Evolutionary conservation across 2,888 invertebrate genomes (phyloP).

Genomic region (Nymphalis polychloros): DNA sequence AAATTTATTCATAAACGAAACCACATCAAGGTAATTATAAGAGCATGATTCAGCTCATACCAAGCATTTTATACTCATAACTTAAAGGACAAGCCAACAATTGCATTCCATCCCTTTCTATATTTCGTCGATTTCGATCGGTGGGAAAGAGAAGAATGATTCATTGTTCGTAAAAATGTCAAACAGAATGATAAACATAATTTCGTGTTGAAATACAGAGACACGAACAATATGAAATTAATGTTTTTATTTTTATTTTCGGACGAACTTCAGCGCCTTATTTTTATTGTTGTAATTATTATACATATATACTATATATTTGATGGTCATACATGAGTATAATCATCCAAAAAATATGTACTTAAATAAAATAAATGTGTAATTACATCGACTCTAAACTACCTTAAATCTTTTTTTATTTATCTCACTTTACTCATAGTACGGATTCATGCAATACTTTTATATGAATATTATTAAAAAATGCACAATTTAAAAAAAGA

Average conservation of each 20-base stretch:
- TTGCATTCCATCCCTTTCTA: conserved; percentile 60
- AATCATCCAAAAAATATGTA: no score
- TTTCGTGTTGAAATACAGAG: conserved; percentile 72
- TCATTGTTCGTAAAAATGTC: conserved; percentile 79
- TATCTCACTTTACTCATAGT: no score
- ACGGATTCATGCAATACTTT: no score
- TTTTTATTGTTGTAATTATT: background rate
- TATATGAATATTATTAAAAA: background rate
- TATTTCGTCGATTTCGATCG: conserved; percentile 45
- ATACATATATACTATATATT: background rate
- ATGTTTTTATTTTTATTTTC: conserved; percentile 36
- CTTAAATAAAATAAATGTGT: no score
- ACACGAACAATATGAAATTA: conserved; percentile 50
- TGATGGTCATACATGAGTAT: no score
- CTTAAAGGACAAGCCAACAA: conserved; percentile 61
- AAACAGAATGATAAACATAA: conserved; percentile 80
- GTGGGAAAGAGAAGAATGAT: conserved; percentile 54
- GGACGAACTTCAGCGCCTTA: background rate
- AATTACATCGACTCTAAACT: no score
- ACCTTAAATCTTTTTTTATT: no score
- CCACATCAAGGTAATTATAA: conserved; percentile 60
- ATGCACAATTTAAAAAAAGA: conserved; percentile 23
- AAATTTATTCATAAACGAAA: conserved; percentile 52
- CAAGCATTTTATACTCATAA: conserved; percentile 58
- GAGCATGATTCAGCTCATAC: conserved; percentile 73